Evolutionary conservation across 2,888 invertebrate genomes (phyloP).

Genomic region (Plagodis pulveraria): DNA sequence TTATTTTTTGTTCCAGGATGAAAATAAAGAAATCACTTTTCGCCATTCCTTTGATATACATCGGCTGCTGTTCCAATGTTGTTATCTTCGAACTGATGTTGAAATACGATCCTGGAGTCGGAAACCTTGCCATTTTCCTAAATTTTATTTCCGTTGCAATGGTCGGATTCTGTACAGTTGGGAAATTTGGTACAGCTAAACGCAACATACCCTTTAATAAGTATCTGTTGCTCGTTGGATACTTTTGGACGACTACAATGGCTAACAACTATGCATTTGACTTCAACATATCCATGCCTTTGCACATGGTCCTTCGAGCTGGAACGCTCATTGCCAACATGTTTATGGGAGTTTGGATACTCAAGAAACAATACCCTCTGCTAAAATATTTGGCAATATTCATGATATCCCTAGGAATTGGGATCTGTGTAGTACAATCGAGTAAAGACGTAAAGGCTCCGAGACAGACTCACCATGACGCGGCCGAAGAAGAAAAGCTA

Average conservation of each 20-base stretch:
- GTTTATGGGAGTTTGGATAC: conserved; percentile 95
- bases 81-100: conserved; percentile 95
- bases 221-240: conserved; percentile 92
- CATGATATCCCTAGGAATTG: conserved; percentile 97
- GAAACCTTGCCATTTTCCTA: conserved; percentile 97
- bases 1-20: conserved; percentile 57
- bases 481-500: conserved; percentile 67
- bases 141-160: conserved; percentile 96
- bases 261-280: conserved; percentile 97
- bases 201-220: conserved; percentile 91
- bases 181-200: conserved; percentile 92
- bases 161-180: conserved; percentile 94
- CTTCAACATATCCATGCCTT: conserved; percentile 98
- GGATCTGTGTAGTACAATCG: conserved; percentile 95
- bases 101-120: conserved; percentile 95
- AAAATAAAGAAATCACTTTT: conserved; percentile 86
- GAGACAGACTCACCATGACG: conserved; percentile 72
- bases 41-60: conserved; percentile 89
- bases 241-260: conserved; percentile 97
- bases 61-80: conserved; percentile 96
- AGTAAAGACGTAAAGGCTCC: conserved; percentile 88
- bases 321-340: conserved; percentile 98
- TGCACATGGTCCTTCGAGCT: conserved; percentile 99
- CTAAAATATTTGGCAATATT: conserved; percentile 96
- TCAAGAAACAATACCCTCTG: conserved; percentile 92